phyloP scores from a whole-genome alignment of 1,140 invertebrate genomes.

The Venustaconcha ellipsiformis region DNA sequence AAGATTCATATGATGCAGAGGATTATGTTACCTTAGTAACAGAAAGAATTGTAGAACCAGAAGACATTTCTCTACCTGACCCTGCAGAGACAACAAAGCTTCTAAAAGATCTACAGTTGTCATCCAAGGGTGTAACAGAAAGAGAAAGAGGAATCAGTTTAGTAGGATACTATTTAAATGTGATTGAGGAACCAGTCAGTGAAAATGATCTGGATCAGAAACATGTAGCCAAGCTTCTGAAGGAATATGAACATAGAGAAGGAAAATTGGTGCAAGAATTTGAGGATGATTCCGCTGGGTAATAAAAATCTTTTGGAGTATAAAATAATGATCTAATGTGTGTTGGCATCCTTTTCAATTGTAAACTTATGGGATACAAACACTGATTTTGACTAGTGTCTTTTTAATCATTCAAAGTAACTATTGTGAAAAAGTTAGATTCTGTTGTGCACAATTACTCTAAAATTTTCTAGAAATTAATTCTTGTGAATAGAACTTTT shows the following conservation, averaged over 20 bases:
- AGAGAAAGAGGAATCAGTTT: constrained; percentile 1
- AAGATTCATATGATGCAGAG: neutral
- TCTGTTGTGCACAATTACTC: too few relatives aligned
- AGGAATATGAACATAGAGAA: constrained; percentile 31
- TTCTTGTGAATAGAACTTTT: too few relatives aligned
- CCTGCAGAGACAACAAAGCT: constrained; percentile 2
- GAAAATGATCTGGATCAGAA: constrained; percentile 8
- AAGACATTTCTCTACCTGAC: constrained; percentile 9
- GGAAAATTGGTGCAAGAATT: constrained; percentile 19
- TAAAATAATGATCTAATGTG: neutral
- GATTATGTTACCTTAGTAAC: neutral
- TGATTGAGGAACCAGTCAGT: constrained; percentile 25
- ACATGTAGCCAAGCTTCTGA: constrained; percentile 37
- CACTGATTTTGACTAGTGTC: neutral
- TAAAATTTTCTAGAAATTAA: too few relatives aligned
- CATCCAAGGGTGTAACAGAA: neutral
- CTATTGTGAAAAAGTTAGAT: too few relatives aligned
- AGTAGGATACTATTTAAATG: constrained; percentile 31
- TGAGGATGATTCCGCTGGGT: constrained; percentile 1
- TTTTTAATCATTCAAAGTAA: too few relatives aligned
- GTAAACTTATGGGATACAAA: neutral
- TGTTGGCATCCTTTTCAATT: neutral
- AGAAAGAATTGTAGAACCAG: constrained; percentile 4
- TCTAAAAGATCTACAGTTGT: neutral
- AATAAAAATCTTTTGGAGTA: neutral